phyloP scores from a whole-genome alignment of 2,888 invertebrate genomes.

The Drosophila quasianomalipes region DNA sequence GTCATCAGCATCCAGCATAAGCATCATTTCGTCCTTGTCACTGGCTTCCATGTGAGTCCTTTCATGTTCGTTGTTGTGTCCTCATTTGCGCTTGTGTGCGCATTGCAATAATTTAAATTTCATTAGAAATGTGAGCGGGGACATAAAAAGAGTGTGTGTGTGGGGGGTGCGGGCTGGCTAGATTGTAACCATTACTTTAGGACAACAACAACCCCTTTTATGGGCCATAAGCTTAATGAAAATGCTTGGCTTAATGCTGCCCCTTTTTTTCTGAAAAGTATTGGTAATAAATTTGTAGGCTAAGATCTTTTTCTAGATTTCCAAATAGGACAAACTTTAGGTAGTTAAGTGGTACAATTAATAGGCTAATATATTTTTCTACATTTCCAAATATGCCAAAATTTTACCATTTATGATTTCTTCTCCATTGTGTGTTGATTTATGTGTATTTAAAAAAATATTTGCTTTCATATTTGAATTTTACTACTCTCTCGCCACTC shows the following conservation, averaged over 20 bases:
- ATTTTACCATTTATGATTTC: background rate
- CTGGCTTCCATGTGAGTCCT: constrained; percentile 24
- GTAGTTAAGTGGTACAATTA: background rate
- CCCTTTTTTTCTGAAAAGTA: background rate
- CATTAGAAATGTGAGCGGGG: constrained; percentile 28
- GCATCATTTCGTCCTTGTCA: constrained; percentile 20
- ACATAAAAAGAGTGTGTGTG: background rate
- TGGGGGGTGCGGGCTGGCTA: constrained; percentile 6
- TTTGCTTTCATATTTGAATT: background rate
- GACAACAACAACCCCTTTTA: constrained; percentile 50
- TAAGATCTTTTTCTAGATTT: background rate
- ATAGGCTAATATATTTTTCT: background rate
- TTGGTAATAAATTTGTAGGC: constrained; percentile 3
- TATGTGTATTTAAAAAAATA: background rate
- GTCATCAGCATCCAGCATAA: constrained; percentile 38
- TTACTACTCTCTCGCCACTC: background rate
- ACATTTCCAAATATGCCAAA: background rate
- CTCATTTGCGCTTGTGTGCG: constrained; percentile 72
- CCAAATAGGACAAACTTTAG: no score
- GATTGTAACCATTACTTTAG: background rate
- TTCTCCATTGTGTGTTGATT: background rate
- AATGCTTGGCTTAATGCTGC: constrained; percentile 2
- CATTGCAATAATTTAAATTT: constrained; percentile 70
- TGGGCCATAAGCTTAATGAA: constrained; percentile 25
- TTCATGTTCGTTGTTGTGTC: constrained; percentile 48